Conservation (phyloP, 1,140 invertebrate species). For the Drosophila albomicans region DNA sequence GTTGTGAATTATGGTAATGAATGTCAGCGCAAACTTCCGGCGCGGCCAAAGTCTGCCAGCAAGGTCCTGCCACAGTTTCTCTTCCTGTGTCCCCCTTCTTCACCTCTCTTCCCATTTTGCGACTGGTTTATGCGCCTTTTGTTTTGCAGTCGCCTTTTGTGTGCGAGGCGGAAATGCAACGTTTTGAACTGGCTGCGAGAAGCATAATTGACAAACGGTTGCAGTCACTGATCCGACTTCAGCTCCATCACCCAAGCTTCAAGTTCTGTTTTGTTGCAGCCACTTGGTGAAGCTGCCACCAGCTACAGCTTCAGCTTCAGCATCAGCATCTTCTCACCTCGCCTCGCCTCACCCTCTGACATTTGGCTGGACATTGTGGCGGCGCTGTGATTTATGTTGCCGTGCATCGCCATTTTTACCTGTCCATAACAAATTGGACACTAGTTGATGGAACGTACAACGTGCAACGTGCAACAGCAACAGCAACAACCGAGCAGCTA, state of each 20-base stretch:
- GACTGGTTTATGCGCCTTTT: slow-evolving; percentile 41
- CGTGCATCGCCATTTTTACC: slow-evolving; percentile 77
- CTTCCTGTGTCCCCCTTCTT: background rate
- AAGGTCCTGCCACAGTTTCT: background rate
- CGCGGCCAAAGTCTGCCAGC: slow-evolving; percentile 26
- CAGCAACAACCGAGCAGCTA: background rate
- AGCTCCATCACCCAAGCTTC: background rate
- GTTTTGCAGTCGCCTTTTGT: slow-evolving; percentile 50
- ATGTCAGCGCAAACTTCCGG: slow-evolving; percentile 81
- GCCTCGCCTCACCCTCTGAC: background rate
- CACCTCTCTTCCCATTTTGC: background rate
- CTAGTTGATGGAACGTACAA: slow-evolving; percentile 71
- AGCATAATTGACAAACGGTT: slow-evolving; percentile 77
- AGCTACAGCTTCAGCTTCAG: background rate
- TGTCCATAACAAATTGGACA: slow-evolving; percentile 81
- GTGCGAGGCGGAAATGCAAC: slow-evolving; percentile 65
- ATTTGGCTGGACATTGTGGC: background rate
- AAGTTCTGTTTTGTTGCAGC: too few relatives aligned
- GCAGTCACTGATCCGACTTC: slow-evolving; percentile 44
- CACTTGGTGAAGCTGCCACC: background rate
- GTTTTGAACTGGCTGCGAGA: slow-evolving; percentile 65
- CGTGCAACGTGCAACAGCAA: slow-evolving; percentile 5
- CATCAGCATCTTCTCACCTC: background rate
- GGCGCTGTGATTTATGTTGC: slow-evolving; percentile 65
- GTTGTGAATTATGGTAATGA: slow-evolving; percentile 83